Evolutionary conservation across 2,888 invertebrate species (phyloP), one percentile per base, ranked within the genome.

Genomic region (Ophion ellenae): DNA sequence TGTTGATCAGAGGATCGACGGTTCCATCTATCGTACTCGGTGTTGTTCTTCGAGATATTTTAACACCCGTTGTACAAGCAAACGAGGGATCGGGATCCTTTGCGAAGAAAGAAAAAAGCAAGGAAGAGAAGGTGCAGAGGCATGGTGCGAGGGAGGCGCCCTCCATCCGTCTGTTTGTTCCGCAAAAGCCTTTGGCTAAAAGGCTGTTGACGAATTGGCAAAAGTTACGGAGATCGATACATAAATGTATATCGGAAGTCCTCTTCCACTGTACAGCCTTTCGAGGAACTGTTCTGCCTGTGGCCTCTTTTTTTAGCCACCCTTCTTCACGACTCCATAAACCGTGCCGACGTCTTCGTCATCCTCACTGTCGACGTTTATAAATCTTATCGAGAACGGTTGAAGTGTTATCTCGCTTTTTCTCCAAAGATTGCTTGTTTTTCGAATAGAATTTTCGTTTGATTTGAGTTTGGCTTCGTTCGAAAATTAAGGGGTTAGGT

Each of bases 141-240:
- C 53, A 17, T 14, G 9, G 17, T 17, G 53, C 17, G 14, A 53
- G 14, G 53, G 17, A 53, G 53, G 53, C 5, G 17, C 53, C 63
- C 53, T 36, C 80, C 57, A 53, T 63, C 74, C 69, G 57, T 75
- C 74, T 78, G 85, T 85, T 85, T 82, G 85, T 79, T 79, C 71
- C 59, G 78, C 61, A 63, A 78, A 75, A 79, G 78, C 69, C 71
- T 66, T 64, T 80, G 47, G 79, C 78, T 82, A 79, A 82, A 82
- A 85, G 85, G 78, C 45, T 24, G 70, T 32, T 66, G 84, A 84
- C 77, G 84, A 69, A 85, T 85, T 82, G 85, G 63, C 79, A 77
- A 73, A 85, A 80, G 75, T 75, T 63, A n/a, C 57, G 7, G 64
- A 64, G 53, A 53, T 80, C 79, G 20, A 76, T 71, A 28, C 20